Evolutionary conservation across 1,140 invertebrate genomes (phyloP), one percentile per base, ranked within the genome.

Genomic region (Heliothis subflexa): DNA sequence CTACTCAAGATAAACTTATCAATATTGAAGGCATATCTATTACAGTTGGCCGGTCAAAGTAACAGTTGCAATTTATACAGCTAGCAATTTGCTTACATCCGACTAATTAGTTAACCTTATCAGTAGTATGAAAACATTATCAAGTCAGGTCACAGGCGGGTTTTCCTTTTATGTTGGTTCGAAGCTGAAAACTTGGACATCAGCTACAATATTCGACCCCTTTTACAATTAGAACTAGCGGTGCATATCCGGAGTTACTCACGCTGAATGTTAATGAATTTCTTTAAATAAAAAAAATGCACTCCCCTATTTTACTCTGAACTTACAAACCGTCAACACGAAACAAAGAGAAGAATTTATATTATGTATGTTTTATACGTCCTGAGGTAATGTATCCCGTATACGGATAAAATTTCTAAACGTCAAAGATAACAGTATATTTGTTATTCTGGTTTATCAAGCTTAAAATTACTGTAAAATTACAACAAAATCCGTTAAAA

Each of bases 31-130:
- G 21, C 66, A 70, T 70, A 70, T 70, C 66, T 52, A 50, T 70
- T 28, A 68, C 13, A 68, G 40, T 18, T 70, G 12, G 21, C 21
- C 47, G 66, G 47, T 70, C 45, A 64, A 18, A n/a, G 33, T 64
- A 40, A 62, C 40, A 62, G 61, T 62, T 11, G 4, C 16, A 21
- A 50, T 49, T 68, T 33, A 66, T 52, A 52, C 64, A 52, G 21
- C 25, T 70, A 70, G 33, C 21, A 70, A 70, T 70, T 70, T 70
- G 66, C 66, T 70, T 52, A 70, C 66, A 70, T 70, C 66, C 13
- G 66, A 70, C 54, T 74, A 64, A 75, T 75, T 75, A 75, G 45
- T 62, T 59, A 50, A 14, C 73, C 73, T 64, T 75, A 75, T 64
- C 57, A 62, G 57, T 52, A 33, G 47, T 62, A 21, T 11, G 52